These are phyloP conservation scores for Centroberyx gerrardi DNA, from an alignment of 2,797 vertebrate genomes.

Conservation along the genomic window DNA sequence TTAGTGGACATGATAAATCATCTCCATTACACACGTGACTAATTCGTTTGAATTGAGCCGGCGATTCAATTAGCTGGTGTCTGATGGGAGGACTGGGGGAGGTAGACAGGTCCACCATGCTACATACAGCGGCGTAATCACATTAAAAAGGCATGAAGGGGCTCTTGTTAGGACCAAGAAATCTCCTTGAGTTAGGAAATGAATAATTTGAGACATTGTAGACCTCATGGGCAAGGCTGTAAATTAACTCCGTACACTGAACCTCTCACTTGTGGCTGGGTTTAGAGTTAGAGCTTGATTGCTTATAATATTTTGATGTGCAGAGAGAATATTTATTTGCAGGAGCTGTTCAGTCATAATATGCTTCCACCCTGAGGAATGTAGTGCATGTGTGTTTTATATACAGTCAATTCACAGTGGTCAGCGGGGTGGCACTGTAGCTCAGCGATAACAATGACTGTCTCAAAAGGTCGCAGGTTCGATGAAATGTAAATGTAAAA, in stretches of 20 bases:
- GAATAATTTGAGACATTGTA: slow-evolving; percentile 60
- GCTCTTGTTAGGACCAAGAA: slow-evolving; percentile 75
- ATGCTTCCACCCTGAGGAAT: too few species aligned
- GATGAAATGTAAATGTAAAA: too few species aligned
- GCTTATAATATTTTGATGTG: slow-evolving; percentile 25
- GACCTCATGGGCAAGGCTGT: slow-evolving; percentile 55
- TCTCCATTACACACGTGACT: slow-evolving; percentile 80
- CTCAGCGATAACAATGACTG: too few species aligned
- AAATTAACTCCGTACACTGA: slow-evolving; percentile 12
- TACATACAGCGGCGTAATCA: slow-evolving; percentile 76
- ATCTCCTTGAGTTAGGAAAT: slow-evolving; percentile 73
- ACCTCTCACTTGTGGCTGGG: slow-evolving; percentile 14
- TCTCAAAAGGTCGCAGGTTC: too few species aligned
- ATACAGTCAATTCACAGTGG: too few species aligned
- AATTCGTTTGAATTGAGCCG: slow-evolving; percentile 81
- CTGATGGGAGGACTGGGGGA: slow-evolving; percentile 78
- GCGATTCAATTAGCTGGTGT: slow-evolving; percentile 78
- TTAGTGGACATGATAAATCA: slow-evolving; percentile 85
- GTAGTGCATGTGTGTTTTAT: too few species aligned
- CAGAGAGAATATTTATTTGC: slow-evolving; percentile 24
- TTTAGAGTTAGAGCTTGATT: slow-evolving; percentile 36
- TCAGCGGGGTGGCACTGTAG: too few species aligned
- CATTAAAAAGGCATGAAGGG: slow-evolving; percentile 81
- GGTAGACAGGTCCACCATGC: slow-evolving; percentile 64
- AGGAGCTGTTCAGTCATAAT: background rate